These are phyloP conservation scores for Dinothrombium tinctorium DNA, from an alignment of 1,140 invertebrate genomes.

Conservation along the genomic window DNA sequence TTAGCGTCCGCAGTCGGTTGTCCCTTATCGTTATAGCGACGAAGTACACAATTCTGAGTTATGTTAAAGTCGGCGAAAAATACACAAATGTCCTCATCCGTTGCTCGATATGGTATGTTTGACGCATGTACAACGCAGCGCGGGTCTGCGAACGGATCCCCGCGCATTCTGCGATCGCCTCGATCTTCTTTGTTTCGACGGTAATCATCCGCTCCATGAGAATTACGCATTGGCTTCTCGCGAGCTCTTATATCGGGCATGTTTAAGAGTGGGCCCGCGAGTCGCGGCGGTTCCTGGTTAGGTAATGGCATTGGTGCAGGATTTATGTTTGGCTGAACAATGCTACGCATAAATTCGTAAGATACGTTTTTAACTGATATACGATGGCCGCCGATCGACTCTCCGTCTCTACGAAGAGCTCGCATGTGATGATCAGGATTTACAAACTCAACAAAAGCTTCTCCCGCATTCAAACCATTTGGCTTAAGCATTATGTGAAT, in stretches of 20 bases:
- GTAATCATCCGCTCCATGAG: background rate
- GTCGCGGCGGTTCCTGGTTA: too few relatives aligned
- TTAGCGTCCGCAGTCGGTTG: conserved; percentile 68
- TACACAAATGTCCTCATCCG: conserved; percentile 57
- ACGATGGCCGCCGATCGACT: conserved; percentile 29
- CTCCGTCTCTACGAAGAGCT: conserved; percentile 42
- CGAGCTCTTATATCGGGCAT: background rate
- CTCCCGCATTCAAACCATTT: conserved; percentile 40
- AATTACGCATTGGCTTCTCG: background rate
- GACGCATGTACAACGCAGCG: conserved; percentile 56
- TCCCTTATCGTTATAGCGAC: conserved; percentile 40
- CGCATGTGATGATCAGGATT: conserved; percentile 36
- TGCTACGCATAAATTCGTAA: conserved; percentile 26
- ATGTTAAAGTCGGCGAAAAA: conserved; percentile 37
- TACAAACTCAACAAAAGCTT: conserved; percentile 62
- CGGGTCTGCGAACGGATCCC: conserved; percentile 28
- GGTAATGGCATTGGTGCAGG: too few relatives aligned
- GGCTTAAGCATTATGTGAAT: conserved; percentile 49
- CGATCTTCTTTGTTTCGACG: background rate
- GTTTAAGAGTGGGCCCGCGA: too few relatives aligned
- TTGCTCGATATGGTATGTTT: conserved; percentile 62
- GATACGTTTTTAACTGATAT: conserved; percentile 39
- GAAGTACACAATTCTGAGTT: conserved; percentile 19
- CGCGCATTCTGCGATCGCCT: background rate
- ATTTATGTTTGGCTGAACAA: conserved; percentile 10